phyloP scores from a whole-genome alignment of 2,113 vertebrate genomes.

The Mustela lutreola region DNA sequence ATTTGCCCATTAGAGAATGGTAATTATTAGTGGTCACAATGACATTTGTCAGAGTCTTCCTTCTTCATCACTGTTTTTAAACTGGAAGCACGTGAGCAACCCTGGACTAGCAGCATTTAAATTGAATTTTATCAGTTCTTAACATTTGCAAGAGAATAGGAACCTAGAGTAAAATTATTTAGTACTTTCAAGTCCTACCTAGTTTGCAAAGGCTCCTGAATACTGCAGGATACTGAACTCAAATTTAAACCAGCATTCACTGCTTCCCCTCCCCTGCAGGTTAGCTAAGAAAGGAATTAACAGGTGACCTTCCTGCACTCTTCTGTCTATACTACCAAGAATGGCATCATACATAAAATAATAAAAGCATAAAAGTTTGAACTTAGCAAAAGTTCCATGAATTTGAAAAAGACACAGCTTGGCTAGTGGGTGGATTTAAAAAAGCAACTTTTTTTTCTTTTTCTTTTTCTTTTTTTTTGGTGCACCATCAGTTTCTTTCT shows the following conservation, averaged over 20 bases:
- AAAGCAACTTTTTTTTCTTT: not conserved
- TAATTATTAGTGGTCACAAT: not conserved
- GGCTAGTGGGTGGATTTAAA: slow-evolving; percentile 6
- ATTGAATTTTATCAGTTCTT: slow-evolving; percentile 5
- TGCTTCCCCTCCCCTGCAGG: not conserved
- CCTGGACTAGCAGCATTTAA: not conserved
- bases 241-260: not conserved
- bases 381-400: not conserved
- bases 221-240: not conserved
- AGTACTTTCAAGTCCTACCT: not conserved
- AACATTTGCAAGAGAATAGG: not conserved
- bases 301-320: not conserved
- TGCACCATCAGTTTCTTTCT: not conserved
- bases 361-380: not conserved
- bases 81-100: not conserved
- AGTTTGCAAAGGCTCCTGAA: not conserved
- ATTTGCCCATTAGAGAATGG: not conserved
- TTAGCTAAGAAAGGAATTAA: not conserved
- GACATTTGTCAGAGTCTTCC: not conserved
- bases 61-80: not conserved
- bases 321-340: not conserved
- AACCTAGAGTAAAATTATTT: slow-evolving; percentile 39
- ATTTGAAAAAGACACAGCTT: slow-evolving; percentile 35
- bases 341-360: not conserved
- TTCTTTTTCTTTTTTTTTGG: not conserved